A percentile compares a stretch with the other conserved stretches of the same genome.
phyloP scores from a whole-genome alignment of 2,113 vertebrate species.

The Ammodytes dubius region DNA sequence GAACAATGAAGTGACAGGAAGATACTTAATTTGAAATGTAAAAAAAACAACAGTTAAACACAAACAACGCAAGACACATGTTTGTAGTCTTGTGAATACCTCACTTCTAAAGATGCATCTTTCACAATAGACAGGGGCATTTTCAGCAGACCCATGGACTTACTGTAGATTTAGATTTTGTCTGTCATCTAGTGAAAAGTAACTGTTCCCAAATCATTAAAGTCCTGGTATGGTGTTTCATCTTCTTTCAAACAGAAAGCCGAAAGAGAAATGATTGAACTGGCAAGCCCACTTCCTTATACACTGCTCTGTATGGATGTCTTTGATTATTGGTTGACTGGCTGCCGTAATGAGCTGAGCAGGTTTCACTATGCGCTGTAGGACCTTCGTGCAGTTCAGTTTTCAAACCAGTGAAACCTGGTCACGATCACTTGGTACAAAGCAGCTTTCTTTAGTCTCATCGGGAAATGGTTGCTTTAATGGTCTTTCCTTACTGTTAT shows the following conservation, averaged over 20 bases:
- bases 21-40: not conserved
- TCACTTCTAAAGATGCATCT: not conserved
- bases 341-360: not conserved
- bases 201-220: not conserved
- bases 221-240: not conserved
- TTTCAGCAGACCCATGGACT: not conserved
- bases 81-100: not conserved
- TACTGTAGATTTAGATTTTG: not conserved
- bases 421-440: not conserved
- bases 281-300: not conserved
- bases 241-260: not conserved
- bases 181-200: not conserved
- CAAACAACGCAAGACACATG: not conserved
- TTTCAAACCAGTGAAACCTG: not conserved
- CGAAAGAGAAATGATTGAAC: not conserved
- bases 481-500: not conserved
- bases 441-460: not conserved
- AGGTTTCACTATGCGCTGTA: not conserved
- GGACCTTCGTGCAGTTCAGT: not conserved
- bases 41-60: no score
- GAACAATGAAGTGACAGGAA: not conserved
- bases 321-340: not conserved
- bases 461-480: not conserved
- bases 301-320: not conserved
- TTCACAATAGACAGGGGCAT: not conserved